Percentiles rank a stretch among this genome's conserved stretches.
phyloP scores from a whole-genome alignment of 2,888 invertebrate genomes.

The Drosophila siamana region DNA sequence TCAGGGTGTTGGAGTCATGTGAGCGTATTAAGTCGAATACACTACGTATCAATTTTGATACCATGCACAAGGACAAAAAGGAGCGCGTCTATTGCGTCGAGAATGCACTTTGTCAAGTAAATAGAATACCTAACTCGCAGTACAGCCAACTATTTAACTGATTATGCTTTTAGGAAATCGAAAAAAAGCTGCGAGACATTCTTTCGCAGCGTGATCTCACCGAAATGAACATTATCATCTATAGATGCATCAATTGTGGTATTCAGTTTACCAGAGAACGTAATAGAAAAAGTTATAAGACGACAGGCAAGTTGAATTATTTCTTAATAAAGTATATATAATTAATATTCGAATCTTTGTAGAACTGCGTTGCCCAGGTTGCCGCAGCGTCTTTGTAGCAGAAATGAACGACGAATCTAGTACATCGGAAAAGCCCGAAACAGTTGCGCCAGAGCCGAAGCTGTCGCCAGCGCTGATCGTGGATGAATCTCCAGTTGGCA shows the following conservation, averaged over 20 bases:
- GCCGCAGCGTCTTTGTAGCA: conserved; percentile 87
- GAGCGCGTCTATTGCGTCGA: conserved; percentile 87
- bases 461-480: conserved; percentile 78
- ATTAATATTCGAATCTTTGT: not conserved
- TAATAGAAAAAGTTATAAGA: conserved; percentile 65
- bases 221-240: conserved; percentile 86
- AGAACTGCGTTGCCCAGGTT: conserved; percentile 87
- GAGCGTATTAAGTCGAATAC: conserved; percentile 86
- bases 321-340: not conserved
- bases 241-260: conserved; percentile 88
- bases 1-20: conserved; percentile 86
- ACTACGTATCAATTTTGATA: conserved; percentile 88
- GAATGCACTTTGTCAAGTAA: conserved; percentile 87
- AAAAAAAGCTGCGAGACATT: conserved; percentile 85
- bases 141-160: not conserved
- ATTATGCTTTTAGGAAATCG: conserved; percentile 84
- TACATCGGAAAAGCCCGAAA: conserved; percentile 63
- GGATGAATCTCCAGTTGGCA: conserved; percentile 61
- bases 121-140: not conserved
- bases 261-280: conserved; percentile 87
- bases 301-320: conserved; percentile 54
- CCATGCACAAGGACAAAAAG: conserved; percentile 87
- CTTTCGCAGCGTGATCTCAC: conserved; percentile 86
- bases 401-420: conserved; percentile 81
- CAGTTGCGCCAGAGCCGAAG: conserved; percentile 39